These are phyloP conservation scores for Drosophila prostipennis DNA, from an alignment of 2,888 invertebrate species.

Conservation along the genomic window DNA sequence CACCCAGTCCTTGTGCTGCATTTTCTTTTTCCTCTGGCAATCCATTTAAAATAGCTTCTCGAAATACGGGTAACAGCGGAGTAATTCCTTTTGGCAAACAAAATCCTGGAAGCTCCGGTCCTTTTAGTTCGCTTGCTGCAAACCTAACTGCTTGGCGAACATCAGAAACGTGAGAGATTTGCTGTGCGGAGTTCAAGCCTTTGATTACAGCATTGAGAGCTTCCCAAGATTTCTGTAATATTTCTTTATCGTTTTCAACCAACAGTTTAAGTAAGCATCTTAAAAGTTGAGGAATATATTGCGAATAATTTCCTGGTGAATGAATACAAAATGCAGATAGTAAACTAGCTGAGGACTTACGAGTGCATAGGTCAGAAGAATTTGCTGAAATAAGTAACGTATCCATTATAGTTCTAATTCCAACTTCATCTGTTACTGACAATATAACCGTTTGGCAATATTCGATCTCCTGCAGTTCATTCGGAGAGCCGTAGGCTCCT, in stretches of 20 bases:
- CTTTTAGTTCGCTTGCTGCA: slow-evolving; percentile 93
- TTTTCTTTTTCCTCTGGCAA: slow-evolving; percentile 97
- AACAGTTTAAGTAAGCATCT: slow-evolving; percentile 94
- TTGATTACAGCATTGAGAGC: slow-evolving; percentile 95
- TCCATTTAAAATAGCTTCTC: slow-evolving; percentile 98
- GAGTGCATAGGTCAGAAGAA: slow-evolving; percentile 87
- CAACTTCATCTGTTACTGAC: slow-evolving; percentile 94
- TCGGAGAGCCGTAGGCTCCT: slow-evolving; percentile 88
- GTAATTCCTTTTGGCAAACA: slow-evolving; percentile 97
- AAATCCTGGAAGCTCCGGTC: slow-evolving; percentile 93
- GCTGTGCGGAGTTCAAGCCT: slow-evolving; percentile 92
- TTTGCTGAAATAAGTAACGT: slow-evolving; percentile 91
- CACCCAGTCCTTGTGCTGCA: slow-evolving; percentile 95
- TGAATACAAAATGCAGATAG: slow-evolving; percentile 95
- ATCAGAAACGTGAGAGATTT: slow-evolving; percentile 94
- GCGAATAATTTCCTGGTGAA: slow-evolving; percentile 93
- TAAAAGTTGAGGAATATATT: slow-evolving; percentile 94
- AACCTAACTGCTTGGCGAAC: slow-evolving; percentile 96
- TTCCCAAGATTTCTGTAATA: slow-evolving; percentile 95
- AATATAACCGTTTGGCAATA: slow-evolving; percentile 97
- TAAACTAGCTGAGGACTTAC: slow-evolving; percentile 93
- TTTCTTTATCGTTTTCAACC: slow-evolving; percentile 91
- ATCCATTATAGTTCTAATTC: slow-evolving; percentile 94
- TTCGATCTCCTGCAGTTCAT: slow-evolving; percentile 91
- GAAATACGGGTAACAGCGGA: slow-evolving; percentile 96